Base-by-base conservation (phyloP, 2,113 vertebrate species). In the Podiceps cristatus region DNA sequence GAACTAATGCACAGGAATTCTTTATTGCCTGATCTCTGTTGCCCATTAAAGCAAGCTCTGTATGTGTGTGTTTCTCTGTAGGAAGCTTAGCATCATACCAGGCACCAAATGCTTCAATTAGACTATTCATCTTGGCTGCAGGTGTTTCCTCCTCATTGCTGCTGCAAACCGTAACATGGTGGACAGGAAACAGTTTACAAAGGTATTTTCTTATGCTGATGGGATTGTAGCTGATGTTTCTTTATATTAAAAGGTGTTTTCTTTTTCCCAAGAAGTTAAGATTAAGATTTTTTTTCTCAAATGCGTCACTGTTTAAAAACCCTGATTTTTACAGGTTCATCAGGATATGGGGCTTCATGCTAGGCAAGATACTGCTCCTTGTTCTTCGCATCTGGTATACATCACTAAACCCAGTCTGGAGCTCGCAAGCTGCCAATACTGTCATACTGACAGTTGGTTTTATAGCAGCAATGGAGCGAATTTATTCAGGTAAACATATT, bases 341-440 rank as follows among this genome's bases (percentile, higher is more conserved):
- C 93, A 97, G 96, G 90, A 95, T 98, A 77, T 98, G 98, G 98
- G 97, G 98, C 45, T 98, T 98, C 94, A 94, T 98, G 31, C 80
- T 98, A 68, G 98, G 98, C 86, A 98, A 98, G 76, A 86, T 98
- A 86, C 79, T 98, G 44, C 98, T 98, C 29, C 63, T 98, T 88
- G 95, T 97, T 62, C 96, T 98, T 82, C 97, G 98, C 49, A 98
- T 98, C 79, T 98, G 98, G 97, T 98, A 97, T 59, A 98, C 98
- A 2, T 98, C 98, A 42, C 89, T 98, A 44, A 98, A 98, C 85
- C 98, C 98, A 28, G 27, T 97, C 35, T 98, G 98, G 98, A 97
- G 67, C 55, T 98, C 94, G 18, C 93, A 63, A 55, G 31, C 24
- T 88, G 88, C 96, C 87, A 98, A 98, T 93, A 74, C 35, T 66